A percentile compares a stretch with the other conserved stretches of the same genome.
These are phyloP conservation scores for Sula dactylatra DNA, from an alignment of 2,113 vertebrate species.

Conservation along the genomic window DNA sequence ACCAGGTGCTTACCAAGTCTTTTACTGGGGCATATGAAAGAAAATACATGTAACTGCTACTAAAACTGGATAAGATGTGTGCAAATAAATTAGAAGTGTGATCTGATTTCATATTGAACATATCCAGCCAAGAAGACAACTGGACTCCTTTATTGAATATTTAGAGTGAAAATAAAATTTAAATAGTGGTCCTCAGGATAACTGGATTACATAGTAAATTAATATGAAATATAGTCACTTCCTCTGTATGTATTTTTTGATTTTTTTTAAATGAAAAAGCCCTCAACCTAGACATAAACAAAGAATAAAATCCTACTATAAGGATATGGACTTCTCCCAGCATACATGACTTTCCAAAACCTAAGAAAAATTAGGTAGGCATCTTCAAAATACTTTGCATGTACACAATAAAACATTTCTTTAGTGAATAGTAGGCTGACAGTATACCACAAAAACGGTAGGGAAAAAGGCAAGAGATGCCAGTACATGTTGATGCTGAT, in stretches of 20 bases:
- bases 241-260: not conserved
- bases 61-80: not conserved
- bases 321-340: not conserved
- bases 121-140: not conserved
- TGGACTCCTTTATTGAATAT: not conserved
- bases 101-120: not conserved
- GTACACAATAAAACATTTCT: not conserved
- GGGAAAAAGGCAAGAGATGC: not conserved
- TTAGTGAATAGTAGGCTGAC: not conserved
- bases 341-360: not conserved
- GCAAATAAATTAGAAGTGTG: not conserved
- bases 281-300: not conserved
- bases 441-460: not conserved
- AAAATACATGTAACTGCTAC: not conserved
- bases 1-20: not conserved
- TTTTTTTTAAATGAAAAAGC: not conserved
- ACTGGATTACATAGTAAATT: not conserved
- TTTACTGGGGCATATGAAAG: not conserved
- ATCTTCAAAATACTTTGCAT: not conserved
- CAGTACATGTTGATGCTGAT: not conserved
- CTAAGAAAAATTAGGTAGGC: not conserved
- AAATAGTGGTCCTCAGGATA: not conserved
- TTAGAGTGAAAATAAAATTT: slow-evolving; percentile 4
- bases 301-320: not conserved
- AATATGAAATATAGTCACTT: not conserved